A percentile compares a stretch with the other conserved stretches of the same genome.
phyloP scores from a whole-genome alignment of 2,888 invertebrate genomes.

The Meiosimyza decipiens region DNA sequence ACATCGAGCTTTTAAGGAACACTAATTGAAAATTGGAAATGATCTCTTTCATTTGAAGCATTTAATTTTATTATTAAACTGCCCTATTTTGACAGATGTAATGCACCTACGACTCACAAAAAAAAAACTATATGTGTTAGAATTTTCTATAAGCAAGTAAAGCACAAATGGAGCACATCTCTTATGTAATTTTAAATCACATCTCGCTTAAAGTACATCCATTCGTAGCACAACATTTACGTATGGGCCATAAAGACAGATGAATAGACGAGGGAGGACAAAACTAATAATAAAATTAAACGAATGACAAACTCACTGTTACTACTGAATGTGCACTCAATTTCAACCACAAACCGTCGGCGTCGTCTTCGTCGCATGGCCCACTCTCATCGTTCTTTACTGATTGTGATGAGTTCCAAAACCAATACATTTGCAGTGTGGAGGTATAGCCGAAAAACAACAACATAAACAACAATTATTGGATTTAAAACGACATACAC shows the following conservation, averaged over 20 bases:
- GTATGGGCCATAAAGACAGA: neutral
- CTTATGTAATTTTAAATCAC: too few relatives aligned
- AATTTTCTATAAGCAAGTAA: too few relatives aligned
- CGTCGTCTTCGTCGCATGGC: neutral
- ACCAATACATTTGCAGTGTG: constrained; percentile 32
- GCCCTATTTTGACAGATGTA: too few relatives aligned
- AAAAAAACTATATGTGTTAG: too few relatives aligned
- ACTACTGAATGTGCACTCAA: neutral
- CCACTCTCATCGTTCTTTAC: neutral
- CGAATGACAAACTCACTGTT: constrained; percentile 17
- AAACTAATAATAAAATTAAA: constrained; percentile 22
- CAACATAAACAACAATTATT: constrained; percentile 29
- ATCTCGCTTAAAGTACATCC: too few relatives aligned
- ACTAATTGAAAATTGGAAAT: too few relatives aligned
- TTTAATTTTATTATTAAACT: too few relatives aligned
- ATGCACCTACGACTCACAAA: too few relatives aligned
- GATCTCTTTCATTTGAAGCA: too few relatives aligned
- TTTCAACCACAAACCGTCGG: constrained; percentile 9
- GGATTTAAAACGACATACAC: constrained; percentile 18
- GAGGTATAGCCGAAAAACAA: constrained; percentile 41
- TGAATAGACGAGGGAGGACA: neutral
- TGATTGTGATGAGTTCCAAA: neutral
- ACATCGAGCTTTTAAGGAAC: too few relatives aligned
- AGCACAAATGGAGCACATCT: too few relatives aligned
- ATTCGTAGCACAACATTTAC: too few relatives aligned